Evolutionary conservation across 2,888 invertebrate genomes (phyloP), one percentile per base, ranked within the genome.

Genomic region (Drosophila anomelani): DNA sequence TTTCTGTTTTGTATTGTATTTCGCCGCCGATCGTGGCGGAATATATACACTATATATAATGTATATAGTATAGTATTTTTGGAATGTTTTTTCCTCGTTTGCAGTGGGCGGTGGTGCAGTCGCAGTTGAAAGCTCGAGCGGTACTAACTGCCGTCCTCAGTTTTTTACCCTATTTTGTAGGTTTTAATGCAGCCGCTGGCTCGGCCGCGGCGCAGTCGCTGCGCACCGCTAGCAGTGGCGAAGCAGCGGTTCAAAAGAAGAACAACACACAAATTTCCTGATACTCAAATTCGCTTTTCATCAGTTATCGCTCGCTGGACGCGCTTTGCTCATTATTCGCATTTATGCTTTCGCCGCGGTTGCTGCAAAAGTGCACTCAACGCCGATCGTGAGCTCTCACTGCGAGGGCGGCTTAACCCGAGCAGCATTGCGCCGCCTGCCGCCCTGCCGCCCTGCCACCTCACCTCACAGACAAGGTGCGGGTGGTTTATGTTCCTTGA

Each of bases 91-190:
- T 17, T 32, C 3, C 9, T n/a, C 1, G 1, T 17, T 49, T 54
- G 53, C 44, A 38, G 47, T 51, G 51, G 59, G 63, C 61, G 71
- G 63, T 59, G 71, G 66, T 76, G 85, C 80, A 73, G 49, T 41
- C 47, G 60, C 81, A 57, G 83, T 73, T 72, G 75, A 75, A 79
- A 60, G 87, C 85, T 81, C 76, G 73, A 76, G 77, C 89, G 62
- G 55, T 85, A 85, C 85, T 85, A 89, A 87, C 85, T 77, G 82
- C 66, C 80, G 82, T 80, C 75, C 88, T 71, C 80, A 67, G 59
- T 77, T 89, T 75, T 89, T 82, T 85, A 85, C 89, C 89, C 85
- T 85, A 85, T 85, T 85, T 89, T 87, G 85, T 85, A 85, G 85
- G 87, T 85, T 85, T 78, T 81, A 59, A 75, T 81, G 70, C 78